A percentile compares a stretch with the other conserved stretches of the same genome.
Evolutionary conservation across 2,888 invertebrate genomes (phyloP).

Genomic region (Aleiodes testaceus): DNA sequence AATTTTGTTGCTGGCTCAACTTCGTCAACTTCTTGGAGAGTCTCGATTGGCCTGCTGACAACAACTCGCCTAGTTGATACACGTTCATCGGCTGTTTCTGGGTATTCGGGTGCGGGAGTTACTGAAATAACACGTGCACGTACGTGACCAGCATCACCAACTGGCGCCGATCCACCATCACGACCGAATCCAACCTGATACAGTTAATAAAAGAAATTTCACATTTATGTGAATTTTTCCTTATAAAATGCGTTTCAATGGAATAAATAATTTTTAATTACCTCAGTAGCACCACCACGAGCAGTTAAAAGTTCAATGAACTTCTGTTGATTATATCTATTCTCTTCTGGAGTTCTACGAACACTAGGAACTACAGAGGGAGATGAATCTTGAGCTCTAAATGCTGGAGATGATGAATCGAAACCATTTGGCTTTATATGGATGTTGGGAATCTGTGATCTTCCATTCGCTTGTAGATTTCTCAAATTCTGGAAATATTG

Average conservation of each 20-base stretch:
- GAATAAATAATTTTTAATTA: constrained; percentile 46
- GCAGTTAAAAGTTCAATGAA: constrained; percentile 75
- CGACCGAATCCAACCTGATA: constrained; percentile 67
- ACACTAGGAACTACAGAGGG: constrained; percentile 64
- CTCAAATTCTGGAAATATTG: constrained; percentile 43
- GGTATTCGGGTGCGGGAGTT: constrained; percentile 75
- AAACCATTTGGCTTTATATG: constrained; percentile 57
- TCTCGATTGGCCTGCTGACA: constrained; percentile 78
- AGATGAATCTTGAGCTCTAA: constrained; percentile 59
- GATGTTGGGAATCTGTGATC: constrained; percentile 48
- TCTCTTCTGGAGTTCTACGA: constrained; percentile 67
- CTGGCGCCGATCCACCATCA: constrained; percentile 64
- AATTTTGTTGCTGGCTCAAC: constrained; percentile 77
- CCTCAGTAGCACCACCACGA: constrained; percentile 71
- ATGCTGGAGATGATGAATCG: constrained; percentile 50
- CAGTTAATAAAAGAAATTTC: constrained; percentile 8
- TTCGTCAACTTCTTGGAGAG: constrained; percentile 77
- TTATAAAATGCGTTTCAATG: too few relatives aligned
- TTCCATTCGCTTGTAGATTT: constrained; percentile 45
- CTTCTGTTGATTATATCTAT: constrained; percentile 73
- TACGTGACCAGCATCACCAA: constrained; percentile 73
- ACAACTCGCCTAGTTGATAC: constrained; percentile 78
- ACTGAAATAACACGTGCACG: constrained; percentile 77
- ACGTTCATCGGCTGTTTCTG: constrained; percentile 75
- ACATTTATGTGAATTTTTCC: too few relatives aligned